A percentile compares a stretch with the other conserved stretches of the same genome.
Conservation (phyloP, 2,113 vertebrate species). For the Sebastes fasciatus region DNA sequence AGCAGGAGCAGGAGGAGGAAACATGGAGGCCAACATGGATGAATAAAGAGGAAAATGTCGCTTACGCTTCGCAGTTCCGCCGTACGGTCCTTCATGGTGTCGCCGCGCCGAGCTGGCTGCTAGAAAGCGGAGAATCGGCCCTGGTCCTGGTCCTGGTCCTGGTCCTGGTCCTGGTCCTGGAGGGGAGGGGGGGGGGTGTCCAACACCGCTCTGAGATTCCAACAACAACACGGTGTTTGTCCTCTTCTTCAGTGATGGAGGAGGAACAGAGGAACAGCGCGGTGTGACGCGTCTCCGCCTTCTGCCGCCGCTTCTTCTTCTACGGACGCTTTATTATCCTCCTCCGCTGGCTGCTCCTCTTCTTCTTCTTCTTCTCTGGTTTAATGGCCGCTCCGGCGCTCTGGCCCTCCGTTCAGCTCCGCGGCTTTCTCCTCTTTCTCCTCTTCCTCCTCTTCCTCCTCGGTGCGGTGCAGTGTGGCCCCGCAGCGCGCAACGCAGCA, state of each 20-base stretch:
- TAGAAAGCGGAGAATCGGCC: slow-evolving; percentile 53
- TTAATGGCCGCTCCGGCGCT: slow-evolving; percentile 41
- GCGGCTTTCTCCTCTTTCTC: slow-evolving; percentile 21
- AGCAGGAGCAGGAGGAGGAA: neutral
- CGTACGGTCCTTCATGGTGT: slow-evolving; percentile 80
- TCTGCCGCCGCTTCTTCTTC: slow-evolving; percentile 22
- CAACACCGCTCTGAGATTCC: slow-evolving; percentile 51
- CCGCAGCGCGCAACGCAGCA: slow-evolving; percentile 76
- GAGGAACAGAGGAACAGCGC: slow-evolving; percentile 41
- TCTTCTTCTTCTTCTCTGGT: neutral
- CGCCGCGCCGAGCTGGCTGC: slow-evolving; percentile 65
- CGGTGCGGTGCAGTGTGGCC: slow-evolving; percentile 79
- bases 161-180: slow-evolving; percentile 9
- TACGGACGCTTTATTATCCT: slow-evolving; percentile 1
- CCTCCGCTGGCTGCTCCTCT: slow-evolving; percentile 21
- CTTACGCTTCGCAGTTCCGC: slow-evolving; percentile 81
- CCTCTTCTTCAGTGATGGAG: slow-evolving; percentile 50
- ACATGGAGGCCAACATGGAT: slow-evolving; percentile 51
- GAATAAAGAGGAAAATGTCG: neutral
- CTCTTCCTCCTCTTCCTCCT: slow-evolving; percentile 66
- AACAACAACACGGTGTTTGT: slow-evolving; percentile 3
- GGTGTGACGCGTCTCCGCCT: slow-evolving; percentile 68
- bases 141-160: slow-evolving; percentile 42
- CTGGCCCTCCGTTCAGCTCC: slow-evolving; percentile 33
- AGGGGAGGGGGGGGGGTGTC: slow-evolving; percentile 50